Percentiles rank a stretch among this genome's conserved stretches.
These are phyloP conservation scores for Calidris pygmaea DNA, from an alignment of 2,113 vertebrate genomes.

Conservation along the genomic window DNA sequence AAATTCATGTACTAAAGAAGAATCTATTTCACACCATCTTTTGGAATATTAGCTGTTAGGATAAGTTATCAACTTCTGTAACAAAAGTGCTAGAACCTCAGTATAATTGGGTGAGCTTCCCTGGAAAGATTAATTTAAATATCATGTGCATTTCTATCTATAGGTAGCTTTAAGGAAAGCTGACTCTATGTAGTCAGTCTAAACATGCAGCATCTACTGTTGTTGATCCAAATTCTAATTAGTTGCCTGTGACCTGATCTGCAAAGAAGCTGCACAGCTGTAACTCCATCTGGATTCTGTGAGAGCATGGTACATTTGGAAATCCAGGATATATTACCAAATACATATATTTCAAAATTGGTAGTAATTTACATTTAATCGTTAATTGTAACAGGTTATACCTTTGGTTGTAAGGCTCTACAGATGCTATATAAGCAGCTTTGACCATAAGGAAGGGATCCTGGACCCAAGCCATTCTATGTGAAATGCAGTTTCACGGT, in stretches of 20 bases:
- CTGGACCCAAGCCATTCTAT: neutral
- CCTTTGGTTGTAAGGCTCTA: neutral
- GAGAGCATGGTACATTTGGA: neutral
- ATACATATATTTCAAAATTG: neutral
- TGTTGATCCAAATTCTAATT: neutral
- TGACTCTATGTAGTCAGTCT: neutral
- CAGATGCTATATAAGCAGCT: neutral
- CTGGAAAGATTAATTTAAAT: neutral
- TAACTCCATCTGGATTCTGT: neutral
- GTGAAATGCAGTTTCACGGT: neutral
- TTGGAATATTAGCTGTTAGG: neutral
- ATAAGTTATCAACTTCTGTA: neutral
- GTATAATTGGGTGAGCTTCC: neutral
- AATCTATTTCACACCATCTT: neutral
- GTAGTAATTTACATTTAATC: neutral
- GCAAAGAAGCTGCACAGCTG: neutral
- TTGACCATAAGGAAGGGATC: neutral
- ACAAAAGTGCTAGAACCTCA: neutral
- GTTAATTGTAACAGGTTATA: neutral
- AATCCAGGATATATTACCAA: neutral
- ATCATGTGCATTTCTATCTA: neutral
- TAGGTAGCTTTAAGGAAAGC: neutral
- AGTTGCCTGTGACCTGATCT: neutral
- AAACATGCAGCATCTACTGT: neutral
- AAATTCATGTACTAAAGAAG: neutral